Evolutionary conservation across 2,888 invertebrate genomes (phyloP), one percentile per base, ranked within the genome.

Genomic region (Diabrotica balteata): DNA sequence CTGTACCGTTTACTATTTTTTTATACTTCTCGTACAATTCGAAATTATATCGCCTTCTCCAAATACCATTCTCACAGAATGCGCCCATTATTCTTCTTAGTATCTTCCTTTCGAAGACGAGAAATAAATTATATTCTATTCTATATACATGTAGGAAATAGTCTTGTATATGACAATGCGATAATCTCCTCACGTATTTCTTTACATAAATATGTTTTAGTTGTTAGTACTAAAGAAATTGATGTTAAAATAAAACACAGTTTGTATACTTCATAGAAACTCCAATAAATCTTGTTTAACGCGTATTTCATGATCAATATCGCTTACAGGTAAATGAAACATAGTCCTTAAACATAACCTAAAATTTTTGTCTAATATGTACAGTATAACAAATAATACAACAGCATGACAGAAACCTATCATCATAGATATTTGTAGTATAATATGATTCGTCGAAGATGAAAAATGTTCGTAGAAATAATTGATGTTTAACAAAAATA

Each of bases 361-460:
- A 49, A 62, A 73, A 32, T 67, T 61, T 46, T 61, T 65, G 17
- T 73, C 71, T 22, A 32, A 66, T 46, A 43, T 60, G 42, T 52
- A 69, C 11, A 69, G 49, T 53, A 60, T 49, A 4, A 46, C 51
- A 43, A 69, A 60, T 9, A 62, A 51, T 42, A 61, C 46, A 42
- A 66, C 42, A 4, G n/a, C 17, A 11, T 60, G 9, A 17, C 43
- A 51, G 7, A 60, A 45, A 22, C 60, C 60, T 22, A 60, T 2
- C 7, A 52, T 11, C 43, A 51, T 17, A 5, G 53, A 53, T 4
- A 62, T 22, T 52, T 53, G 53, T 7, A 46, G 46, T 7, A 47
- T 51, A n/a, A 43, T 17, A 10, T 17, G 9, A 11, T 10, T 43
- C 0, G n/a, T 22, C 9, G 22, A 10, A 42, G n/a, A 8, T 0